These are phyloP conservation scores for Salticus scenicus DNA, from an alignment of 2,888 invertebrate genomes.

Conservation along the genomic window DNA sequence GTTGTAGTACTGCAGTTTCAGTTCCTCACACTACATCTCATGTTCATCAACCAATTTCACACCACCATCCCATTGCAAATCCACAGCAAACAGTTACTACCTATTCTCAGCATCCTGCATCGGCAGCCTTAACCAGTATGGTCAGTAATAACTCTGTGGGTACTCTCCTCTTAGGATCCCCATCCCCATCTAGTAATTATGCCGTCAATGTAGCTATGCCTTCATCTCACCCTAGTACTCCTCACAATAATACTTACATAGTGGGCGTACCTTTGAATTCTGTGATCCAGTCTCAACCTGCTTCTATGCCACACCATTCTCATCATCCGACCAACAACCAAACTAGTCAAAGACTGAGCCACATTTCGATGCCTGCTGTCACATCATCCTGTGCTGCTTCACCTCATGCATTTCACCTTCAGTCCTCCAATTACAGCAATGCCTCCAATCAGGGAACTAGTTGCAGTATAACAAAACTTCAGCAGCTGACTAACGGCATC, in stretches of 20 bases:
- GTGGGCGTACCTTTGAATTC: slow-evolving; percentile 78
- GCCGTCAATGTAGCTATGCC: slow-evolving; percentile 64
- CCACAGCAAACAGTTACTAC: slow-evolving; percentile 70
- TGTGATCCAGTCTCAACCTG: slow-evolving; percentile 80
- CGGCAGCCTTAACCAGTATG: slow-evolving; percentile 60
- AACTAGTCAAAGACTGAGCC: slow-evolving; percentile 63
- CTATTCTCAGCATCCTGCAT: slow-evolving; percentile 55
- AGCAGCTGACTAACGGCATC: slow-evolving; percentile 92
- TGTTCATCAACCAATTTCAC: slow-evolving; percentile 64
- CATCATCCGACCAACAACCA: slow-evolving; percentile 58
- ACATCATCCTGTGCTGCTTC: slow-evolving; percentile 72
- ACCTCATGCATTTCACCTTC: slow-evolving; percentile 71
- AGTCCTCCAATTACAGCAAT: slow-evolving; percentile 67
- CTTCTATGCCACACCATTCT: slow-evolving; percentile 59
- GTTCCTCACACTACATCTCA: slow-evolving; percentile 21
- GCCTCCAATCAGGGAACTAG: slow-evolving; percentile 76
- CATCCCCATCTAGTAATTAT: slow-evolving; percentile 40
- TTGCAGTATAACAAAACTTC: slow-evolving; percentile 92
- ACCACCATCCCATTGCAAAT: slow-evolving; percentile 64
- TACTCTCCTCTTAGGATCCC: slow-evolving; percentile 41
- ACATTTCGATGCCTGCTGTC: slow-evolving; percentile 70
- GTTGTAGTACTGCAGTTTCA: slow-evolving; percentile 15
- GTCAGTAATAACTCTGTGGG: slow-evolving; percentile 53
- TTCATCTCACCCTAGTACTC: slow-evolving; percentile 31
- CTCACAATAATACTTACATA: slow-evolving; percentile 79